These are phyloP conservation scores for Melipona quadrifasciata DNA, from an alignment of 1,140 invertebrate species.

Conservation along the genomic window DNA sequence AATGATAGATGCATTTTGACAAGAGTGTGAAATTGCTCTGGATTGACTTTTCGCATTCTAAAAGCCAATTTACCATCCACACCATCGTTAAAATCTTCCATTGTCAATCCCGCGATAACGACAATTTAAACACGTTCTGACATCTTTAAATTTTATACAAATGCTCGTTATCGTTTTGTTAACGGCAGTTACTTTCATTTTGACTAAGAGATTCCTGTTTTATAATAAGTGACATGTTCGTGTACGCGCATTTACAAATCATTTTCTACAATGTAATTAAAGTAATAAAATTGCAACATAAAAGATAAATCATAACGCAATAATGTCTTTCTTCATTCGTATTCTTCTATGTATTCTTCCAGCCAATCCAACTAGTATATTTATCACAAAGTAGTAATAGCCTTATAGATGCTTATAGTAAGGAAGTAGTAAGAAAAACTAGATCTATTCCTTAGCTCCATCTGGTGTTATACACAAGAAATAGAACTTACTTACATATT, in stretches of 20 bases:
- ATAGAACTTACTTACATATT: too few relatives aligned
- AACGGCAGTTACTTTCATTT: constrained; percentile 30
- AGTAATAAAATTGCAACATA: not conserved
- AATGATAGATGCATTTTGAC: constrained; percentile 96
- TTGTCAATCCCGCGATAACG: constrained; percentile 49
- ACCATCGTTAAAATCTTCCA: constrained; percentile 80
- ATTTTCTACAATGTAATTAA: constrained; percentile 10
- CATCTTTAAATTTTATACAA: constrained; percentile 50
- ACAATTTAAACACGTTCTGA: constrained; percentile 52
- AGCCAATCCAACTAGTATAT: constrained; percentile 9
- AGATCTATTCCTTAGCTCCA: not conserved
- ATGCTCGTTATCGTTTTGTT: constrained; percentile 27
- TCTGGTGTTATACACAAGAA: not conserved
- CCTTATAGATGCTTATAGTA: not conserved
- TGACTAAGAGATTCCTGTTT: not conserved
- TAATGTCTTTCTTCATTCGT: constrained; percentile 28
- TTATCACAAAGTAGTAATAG: not conserved
- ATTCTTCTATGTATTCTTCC: not conserved
- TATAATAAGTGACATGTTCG: not conserved
- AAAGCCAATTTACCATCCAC: constrained; percentile 83
- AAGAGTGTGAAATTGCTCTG: constrained; percentile 92
- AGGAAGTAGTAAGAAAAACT: not conserved
- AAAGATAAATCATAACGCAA: not conserved
- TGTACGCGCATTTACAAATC: not conserved
- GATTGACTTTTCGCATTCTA: constrained; percentile 87